phyloP scores from a whole-genome alignment of 2,797 vertebrate genomes.

The Karalla daura region DNA sequence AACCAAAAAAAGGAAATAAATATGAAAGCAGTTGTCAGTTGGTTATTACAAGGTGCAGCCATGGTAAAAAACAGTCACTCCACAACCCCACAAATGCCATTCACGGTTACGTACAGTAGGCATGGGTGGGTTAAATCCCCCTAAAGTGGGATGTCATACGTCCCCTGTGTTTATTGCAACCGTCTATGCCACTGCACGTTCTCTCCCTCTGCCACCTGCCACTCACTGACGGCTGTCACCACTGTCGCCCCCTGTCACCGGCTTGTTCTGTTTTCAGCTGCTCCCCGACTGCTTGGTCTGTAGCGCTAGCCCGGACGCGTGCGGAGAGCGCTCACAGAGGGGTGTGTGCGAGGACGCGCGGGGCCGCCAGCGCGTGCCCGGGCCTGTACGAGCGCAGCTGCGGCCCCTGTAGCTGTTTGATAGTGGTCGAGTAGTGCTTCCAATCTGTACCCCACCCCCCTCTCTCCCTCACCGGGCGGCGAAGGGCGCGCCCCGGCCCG shows the following conservation, averaged over 20 bases:
- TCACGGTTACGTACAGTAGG: too few species aligned
- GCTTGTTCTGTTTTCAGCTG: slow-evolving; percentile 82
- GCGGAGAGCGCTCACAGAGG: slow-evolving; percentile 54
- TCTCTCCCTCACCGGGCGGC: slow-evolving; percentile 74
- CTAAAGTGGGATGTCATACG: too few species aligned
- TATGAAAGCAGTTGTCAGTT: too few species aligned
- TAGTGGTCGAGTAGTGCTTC: slow-evolving; percentile 81
- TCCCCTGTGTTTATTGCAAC: neutral
- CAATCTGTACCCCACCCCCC: too few species aligned
- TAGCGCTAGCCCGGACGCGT: slow-evolving; percentile 70
- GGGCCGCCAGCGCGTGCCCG: slow-evolving; percentile 50
- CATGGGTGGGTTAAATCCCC: too few species aligned
- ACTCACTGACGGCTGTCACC: slow-evolving; percentile 50
- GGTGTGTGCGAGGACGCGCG: slow-evolving; percentile 61
- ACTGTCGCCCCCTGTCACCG: slow-evolving; percentile 68
- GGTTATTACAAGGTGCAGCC: too few species aligned
- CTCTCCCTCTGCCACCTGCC: slow-evolving; percentile 27
- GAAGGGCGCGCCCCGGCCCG: too few species aligned
- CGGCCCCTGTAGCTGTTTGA: slow-evolving; percentile 80
- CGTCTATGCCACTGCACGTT: slow-evolving; percentile 11
- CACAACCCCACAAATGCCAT: too few species aligned
- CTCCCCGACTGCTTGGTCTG: slow-evolving; percentile 74
- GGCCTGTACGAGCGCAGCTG: slow-evolving; percentile 73
- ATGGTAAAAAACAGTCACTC: too few species aligned
- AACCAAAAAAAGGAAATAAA: too few species aligned